These are phyloP conservation scores for Caenorhabditis imperialis DNA, from an alignment of 2,888 invertebrate genomes.

Conservation along the genomic window DNA sequence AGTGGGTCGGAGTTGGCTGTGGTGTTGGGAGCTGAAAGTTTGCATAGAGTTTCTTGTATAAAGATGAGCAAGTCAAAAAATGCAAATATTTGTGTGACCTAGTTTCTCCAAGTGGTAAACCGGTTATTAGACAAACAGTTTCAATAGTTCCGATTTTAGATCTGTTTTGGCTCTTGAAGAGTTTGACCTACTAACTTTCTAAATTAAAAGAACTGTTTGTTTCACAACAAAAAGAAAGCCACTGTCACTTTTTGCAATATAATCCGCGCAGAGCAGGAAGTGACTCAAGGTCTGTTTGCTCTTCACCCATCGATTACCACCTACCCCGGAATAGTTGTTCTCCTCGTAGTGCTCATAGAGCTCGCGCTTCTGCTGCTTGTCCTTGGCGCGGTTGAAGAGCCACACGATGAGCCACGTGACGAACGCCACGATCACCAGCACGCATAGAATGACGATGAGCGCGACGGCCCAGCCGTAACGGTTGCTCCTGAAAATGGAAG, in stretches of 20 bases:
- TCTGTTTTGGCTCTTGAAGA: too few relatives aligned
- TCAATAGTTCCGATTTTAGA: too few relatives aligned
- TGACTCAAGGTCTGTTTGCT: too few relatives aligned
- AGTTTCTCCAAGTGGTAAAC: constrained; percentile 17
- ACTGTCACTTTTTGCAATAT: too few relatives aligned
- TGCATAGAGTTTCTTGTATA: too few relatives aligned
- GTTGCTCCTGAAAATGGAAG: constrained; percentile 56
- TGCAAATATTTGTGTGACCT: too few relatives aligned
- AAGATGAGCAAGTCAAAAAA: too few relatives aligned
- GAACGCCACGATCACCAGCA: constrained; percentile 63
- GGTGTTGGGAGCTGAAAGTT: constrained; percentile 48
- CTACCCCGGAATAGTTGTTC: constrained; percentile 52
- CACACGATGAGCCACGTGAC: constrained; percentile 65
- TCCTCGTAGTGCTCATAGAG: constrained; percentile 55
- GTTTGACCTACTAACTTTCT: too few relatives aligned
- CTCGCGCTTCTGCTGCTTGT: constrained; percentile 60
- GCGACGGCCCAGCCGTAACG: constrained; percentile 70
- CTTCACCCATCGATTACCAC: constrained; percentile 10
- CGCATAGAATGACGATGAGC: constrained; percentile 68
- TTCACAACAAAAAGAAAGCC: too few relatives aligned
- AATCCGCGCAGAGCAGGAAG: constrained; percentile 6
- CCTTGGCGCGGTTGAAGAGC: constrained; percentile 65
- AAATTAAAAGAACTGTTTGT: too few relatives aligned
- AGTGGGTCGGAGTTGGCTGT: constrained; percentile 54
- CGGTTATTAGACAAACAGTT: too few relatives aligned